Evolutionary conservation across 2,797 vertebrate species (phyloP).

Genomic region (Mormyrus proboscirostris): DNA sequence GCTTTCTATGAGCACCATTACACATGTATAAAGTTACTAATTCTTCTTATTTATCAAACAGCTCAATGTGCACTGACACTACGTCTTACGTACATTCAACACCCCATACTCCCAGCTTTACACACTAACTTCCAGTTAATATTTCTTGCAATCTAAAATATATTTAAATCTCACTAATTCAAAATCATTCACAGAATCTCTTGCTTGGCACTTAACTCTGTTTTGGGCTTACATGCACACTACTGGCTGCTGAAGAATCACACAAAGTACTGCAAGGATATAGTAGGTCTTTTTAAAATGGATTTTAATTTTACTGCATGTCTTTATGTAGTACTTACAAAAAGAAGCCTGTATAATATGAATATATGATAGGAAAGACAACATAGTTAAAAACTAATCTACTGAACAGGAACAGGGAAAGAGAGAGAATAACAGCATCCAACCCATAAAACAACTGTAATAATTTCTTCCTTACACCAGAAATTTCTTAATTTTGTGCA

Average conservation of each 20-base stretch:
- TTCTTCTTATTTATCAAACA: background rate
- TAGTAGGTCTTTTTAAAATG: background rate
- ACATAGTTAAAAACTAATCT: background rate
- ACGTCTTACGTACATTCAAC: background rate
- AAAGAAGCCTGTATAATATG: background rate
- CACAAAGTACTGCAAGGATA: background rate
- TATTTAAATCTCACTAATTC: background rate
- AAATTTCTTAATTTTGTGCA: background rate
- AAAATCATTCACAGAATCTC: background rate
- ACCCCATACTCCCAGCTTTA: background rate
- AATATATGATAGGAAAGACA: background rate
- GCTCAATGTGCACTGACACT: background rate
- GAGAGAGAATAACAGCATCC: background rate
- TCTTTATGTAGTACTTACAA: background rate
- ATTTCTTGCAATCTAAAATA: background rate
- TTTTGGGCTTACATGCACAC: background rate
- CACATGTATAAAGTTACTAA: background rate
- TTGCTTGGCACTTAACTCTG: background rate
- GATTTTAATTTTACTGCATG: background rate
- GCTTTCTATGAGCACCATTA: background rate
- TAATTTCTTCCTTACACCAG: background rate
- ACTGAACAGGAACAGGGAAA: background rate
- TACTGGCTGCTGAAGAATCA: background rate
- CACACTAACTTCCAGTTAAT: background rate
- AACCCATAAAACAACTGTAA: background rate